Percentiles rank a stretch among this genome's conserved stretches.
phyloP scores from a whole-genome alignment of 1,140 invertebrate genomes.

The Drosophila repleta region DNA sequence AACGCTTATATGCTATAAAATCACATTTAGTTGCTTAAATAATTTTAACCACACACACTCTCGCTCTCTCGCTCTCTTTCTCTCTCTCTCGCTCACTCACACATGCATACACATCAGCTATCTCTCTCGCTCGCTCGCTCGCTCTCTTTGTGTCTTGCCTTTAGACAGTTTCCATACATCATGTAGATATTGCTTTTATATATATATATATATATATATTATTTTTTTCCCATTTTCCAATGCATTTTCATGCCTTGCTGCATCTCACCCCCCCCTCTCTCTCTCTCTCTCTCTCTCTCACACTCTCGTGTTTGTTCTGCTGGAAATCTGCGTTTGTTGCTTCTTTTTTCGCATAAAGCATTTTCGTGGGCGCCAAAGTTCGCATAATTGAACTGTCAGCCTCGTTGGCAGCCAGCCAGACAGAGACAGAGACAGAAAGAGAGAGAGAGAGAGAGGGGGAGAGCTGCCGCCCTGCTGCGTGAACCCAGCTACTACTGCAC shows the following conservation, averaged over 20 bases:
- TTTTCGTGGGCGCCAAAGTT: conserved; percentile 46
- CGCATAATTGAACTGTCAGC: conserved; percentile 81
- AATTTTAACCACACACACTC: conserved; percentile 53
- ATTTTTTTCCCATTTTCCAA: conserved; percentile 26
- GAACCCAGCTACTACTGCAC: conserved; percentile 6
- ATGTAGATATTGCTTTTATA: conserved; percentile 79
- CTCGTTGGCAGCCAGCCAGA: conserved; percentile 30
- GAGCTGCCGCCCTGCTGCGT: not conserved
- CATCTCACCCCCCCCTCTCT: conserved; percentile 44
- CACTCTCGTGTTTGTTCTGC: conserved; percentile 13
- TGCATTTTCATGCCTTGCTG: conserved; percentile 60
- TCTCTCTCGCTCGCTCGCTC: conserved; percentile 2
- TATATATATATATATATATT: conserved; percentile 45
- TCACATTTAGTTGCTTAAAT: conserved; percentile 84
- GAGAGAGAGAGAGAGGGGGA: not conserved
- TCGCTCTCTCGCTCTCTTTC: not conserved
- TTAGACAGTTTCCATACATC: conserved; percentile 26
- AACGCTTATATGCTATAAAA: conserved; percentile 80
- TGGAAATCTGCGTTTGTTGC: conserved; percentile 14
- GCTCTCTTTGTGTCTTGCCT: conserved; percentile 38
- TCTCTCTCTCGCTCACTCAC: conserved; percentile 21
- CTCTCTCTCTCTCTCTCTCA: conserved; percentile 11
- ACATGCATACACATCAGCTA: conserved; percentile 15
- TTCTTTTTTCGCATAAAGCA: conserved; percentile 37
- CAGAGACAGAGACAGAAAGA: conserved; percentile 33